These are phyloP conservation scores for Lasioglossum marginatum DNA, from an alignment of 2,888 invertebrate genomes.

Conservation along the genomic window DNA sequence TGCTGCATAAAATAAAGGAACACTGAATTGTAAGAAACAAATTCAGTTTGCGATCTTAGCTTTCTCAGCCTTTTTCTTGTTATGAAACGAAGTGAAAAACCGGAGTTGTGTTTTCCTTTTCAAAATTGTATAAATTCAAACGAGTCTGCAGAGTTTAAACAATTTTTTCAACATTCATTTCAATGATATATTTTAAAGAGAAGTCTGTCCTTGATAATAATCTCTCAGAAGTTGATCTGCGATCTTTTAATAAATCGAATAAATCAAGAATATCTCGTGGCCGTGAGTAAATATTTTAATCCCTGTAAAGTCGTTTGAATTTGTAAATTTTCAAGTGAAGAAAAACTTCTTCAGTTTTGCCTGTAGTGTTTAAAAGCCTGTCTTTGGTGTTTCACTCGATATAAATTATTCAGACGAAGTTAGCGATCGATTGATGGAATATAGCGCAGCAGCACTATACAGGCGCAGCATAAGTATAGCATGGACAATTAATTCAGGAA, in stretches of 20 bases:
- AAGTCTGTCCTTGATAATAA: not conserved
- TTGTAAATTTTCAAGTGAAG: not conserved
- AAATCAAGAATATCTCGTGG: no score
- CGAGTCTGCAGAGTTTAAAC: no score
- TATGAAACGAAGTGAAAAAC: no score
- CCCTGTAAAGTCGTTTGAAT: not conserved
- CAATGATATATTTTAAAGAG: no score
- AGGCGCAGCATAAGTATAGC: not conserved
- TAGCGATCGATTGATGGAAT: not conserved
- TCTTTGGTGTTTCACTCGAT: not conserved
- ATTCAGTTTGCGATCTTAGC: not conserved
- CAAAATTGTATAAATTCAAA: no score
- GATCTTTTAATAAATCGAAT: no score
- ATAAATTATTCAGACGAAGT: not conserved
- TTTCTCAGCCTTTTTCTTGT: not conserved
- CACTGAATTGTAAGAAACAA: not conserved
- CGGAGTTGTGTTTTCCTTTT: no score
- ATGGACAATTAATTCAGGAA: not conserved
- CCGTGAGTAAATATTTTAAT: not conserved
- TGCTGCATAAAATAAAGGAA: not conserved
- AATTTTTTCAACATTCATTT: no score
- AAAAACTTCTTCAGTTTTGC: not conserved
- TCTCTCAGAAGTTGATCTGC: not conserved
- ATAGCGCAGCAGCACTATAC: not conserved
- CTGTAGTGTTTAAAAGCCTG: not conserved